Evolutionary conservation across 2,797 vertebrate species (phyloP).

Genomic region (Lycodopsis pacificus): DNA sequence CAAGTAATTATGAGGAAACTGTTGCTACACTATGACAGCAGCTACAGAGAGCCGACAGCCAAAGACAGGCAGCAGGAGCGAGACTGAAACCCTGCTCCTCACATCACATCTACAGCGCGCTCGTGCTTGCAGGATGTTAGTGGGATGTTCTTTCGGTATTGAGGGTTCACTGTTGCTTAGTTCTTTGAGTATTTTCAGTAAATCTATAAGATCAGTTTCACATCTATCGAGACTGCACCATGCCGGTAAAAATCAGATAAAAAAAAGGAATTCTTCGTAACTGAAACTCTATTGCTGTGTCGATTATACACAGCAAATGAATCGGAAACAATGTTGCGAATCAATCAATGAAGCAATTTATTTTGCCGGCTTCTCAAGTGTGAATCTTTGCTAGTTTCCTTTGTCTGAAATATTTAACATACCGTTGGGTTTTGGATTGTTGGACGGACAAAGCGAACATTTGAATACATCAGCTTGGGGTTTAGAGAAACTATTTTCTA

Average conservation of each 20-base stretch:
- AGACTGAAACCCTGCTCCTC: neutral
- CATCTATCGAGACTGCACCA: neutral
- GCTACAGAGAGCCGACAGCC: neutral
- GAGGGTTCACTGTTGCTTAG: neutral
- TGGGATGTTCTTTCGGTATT: conserved; percentile 6
- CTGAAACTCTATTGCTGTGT: neutral
- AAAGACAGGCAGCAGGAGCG: neutral
- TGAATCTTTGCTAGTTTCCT: neutral
- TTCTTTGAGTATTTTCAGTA: neutral
- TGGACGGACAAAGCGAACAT: neutral
- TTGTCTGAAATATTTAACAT: neutral
- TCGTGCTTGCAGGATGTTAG: conserved; percentile 10
- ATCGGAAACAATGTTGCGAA: too few species aligned
- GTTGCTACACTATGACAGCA: neutral
- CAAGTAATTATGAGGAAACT: neutral
- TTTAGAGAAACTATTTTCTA: neutral
- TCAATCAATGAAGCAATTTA: too few species aligned
- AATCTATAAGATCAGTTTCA: neutral
- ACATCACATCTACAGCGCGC: neutral
- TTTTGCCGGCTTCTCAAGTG: neutral
- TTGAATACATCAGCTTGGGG: neutral
- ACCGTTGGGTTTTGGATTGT: neutral
- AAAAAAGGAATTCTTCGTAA: neutral
- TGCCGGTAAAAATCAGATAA: neutral
- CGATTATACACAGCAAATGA: neutral